phyloP scores from a whole-genome alignment of 2,797 vertebrate genomes.

The Ceryle rudis region DNA sequence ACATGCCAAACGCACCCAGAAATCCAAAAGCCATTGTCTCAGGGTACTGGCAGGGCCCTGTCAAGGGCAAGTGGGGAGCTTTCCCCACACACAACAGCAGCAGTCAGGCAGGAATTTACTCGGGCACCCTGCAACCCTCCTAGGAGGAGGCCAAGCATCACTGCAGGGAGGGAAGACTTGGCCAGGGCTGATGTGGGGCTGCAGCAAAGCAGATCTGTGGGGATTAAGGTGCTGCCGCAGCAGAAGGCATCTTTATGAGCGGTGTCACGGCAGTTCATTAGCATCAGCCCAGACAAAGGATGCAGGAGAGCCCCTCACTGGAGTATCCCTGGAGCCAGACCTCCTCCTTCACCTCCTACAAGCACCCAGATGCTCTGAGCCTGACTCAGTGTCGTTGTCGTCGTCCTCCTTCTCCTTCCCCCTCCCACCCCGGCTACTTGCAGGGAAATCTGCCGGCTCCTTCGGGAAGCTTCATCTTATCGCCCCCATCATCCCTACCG shows the following conservation, averaged over 20 bases:
- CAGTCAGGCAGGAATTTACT: background rate
- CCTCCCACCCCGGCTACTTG: background rate
- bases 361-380: background rate
- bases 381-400: background rate
- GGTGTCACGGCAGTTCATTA: background rate
- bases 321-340: background rate
- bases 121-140: background rate
- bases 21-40: background rate
- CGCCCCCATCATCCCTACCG: background rate
- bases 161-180: background rate
- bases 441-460: background rate
- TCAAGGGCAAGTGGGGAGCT: background rate
- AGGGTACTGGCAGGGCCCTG: background rate
- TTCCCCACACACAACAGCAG: rapidly evolving
- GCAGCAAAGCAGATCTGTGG: background rate
- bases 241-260: background rate
- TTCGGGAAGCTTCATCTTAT: slow-evolving; percentile 19
- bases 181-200: background rate
- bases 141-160: background rate
- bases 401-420: background rate
- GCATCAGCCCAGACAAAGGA: slow-evolving; percentile 20
- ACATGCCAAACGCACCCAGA: background rate
- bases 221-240: background rate
- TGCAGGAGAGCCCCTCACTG: background rate
- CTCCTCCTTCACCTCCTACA: background rate